phyloP scores from a whole-genome alignment of 2,113 vertebrate species.

The Microtus montanus region DNA sequence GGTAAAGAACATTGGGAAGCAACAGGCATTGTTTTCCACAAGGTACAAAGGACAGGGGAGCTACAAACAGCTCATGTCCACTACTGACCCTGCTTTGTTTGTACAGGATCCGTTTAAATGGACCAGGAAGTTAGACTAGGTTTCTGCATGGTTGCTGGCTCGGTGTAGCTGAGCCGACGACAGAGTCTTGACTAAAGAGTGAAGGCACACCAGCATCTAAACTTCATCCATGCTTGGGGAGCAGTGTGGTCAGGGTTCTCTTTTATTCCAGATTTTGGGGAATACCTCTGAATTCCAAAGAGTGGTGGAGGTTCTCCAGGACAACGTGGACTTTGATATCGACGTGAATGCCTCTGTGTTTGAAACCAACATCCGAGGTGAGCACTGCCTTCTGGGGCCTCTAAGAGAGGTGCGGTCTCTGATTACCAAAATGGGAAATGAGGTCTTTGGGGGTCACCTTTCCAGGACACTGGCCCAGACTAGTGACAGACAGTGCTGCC shows the following conservation, averaged over 20 bases:
- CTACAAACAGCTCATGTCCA: neutral
- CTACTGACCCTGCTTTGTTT: neutral
- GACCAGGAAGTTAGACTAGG: neutral
- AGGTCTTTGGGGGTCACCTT: neutral
- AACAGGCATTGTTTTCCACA: conserved; percentile 14
- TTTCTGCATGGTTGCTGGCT: conserved; percentile 23
- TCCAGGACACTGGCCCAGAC: neutral
- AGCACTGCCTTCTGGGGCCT: conserved; percentile 56
- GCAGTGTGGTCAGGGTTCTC: neutral
- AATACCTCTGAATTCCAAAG: conserved; percentile 96
- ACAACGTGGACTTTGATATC: conserved; percentile 95
- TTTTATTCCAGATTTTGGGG: conserved; percentile 91
- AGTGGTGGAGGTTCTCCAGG: conserved; percentile 93
- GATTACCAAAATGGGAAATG: neutral
- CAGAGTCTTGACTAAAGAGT: neutral
- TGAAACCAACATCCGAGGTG: conserved; percentile 99
- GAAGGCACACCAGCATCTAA: neutral
- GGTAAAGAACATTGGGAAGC: neutral
- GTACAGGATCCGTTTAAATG: conserved; percentile 8
- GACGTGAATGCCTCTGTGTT: conserved; percentile 99
- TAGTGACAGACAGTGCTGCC: neutral
- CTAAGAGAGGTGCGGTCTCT: conserved; percentile 20
- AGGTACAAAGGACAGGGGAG: neutral
- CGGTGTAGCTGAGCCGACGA: neutral
- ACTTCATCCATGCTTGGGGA: neutral